These are phyloP conservation scores for Vireo griseus DNA, from an alignment of 2,797 vertebrate genomes.

Conservation along the genomic window DNA sequence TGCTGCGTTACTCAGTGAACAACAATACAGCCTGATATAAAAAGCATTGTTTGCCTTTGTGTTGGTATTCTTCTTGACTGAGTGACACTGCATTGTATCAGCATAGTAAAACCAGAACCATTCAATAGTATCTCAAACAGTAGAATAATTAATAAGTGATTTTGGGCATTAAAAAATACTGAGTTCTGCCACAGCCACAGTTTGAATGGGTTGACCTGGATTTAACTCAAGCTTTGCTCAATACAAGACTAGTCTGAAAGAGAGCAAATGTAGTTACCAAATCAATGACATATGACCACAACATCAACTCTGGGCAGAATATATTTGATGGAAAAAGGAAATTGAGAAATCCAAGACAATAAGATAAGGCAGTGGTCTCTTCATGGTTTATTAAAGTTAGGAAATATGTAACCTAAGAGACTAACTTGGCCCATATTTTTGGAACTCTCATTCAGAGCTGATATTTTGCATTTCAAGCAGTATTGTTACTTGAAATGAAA, in stretches of 20 bases:
- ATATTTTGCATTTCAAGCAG: neutral
- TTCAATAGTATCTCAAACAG: neutral
- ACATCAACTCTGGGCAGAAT: neutral
- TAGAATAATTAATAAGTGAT: neutral
- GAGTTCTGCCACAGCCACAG: neutral
- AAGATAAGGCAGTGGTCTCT: neutral
- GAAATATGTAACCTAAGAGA: neutral
- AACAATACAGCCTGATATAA: neutral
- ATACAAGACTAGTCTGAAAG: neutral
- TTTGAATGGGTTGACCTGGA: neutral
- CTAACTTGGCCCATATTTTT: neutral
- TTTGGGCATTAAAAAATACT: neutral
- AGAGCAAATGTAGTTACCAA: neutral
- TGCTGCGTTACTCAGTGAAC: neutral
- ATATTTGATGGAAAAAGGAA: neutral
- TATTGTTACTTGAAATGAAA: neutral
- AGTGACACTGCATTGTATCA: neutral
- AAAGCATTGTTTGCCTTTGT: neutral
- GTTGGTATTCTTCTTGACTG: neutral
- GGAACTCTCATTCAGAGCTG: neutral
- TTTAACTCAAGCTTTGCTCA: neutral
- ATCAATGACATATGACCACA: neutral
- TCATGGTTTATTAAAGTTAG: neutral
- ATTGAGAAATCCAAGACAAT: conserved; percentile 1
- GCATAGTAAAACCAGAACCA: neutral